phyloP scores from a whole-genome alignment of 2,797 vertebrate genomes.

The Channa striata region DNA sequence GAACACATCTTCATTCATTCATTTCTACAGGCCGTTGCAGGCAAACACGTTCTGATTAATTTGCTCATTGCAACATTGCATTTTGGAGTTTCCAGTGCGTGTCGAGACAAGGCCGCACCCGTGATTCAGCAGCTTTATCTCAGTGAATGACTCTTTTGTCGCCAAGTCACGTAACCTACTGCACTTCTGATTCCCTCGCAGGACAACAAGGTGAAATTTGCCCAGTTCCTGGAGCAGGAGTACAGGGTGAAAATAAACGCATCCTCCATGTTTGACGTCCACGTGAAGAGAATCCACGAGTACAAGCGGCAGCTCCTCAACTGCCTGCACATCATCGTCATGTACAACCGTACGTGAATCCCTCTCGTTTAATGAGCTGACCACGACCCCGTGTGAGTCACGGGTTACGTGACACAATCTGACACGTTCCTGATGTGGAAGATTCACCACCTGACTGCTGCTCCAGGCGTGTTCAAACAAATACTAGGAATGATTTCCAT shows the following conservation, averaged over 20 bases:
- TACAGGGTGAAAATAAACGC: slow-evolving; percentile 93
- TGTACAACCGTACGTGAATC: slow-evolving; percentile 95
- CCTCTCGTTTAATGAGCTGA: background rate
- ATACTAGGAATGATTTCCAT: slow-evolving; percentile 8
- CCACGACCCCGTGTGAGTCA: background rate
- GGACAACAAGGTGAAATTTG: slow-evolving; percentile 97
- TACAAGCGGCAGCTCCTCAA: slow-evolving; percentile 98
- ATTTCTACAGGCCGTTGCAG: background rate
- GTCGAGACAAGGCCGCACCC: slow-evolving; percentile 5
- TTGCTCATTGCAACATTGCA: background rate
- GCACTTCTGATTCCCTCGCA: slow-evolving; percentile 57
- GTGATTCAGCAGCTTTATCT: slow-evolving; percentile 21
- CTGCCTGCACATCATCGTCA: slow-evolving; percentile 93
- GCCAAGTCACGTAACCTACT: background rate
- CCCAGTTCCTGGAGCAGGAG: slow-evolving; percentile 90
- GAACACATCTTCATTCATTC: background rate
- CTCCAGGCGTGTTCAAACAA: slow-evolving; percentile 36
- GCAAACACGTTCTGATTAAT: background rate
- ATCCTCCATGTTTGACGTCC: slow-evolving; percentile 96
- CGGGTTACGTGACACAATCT: slow-evolving; percentile 8
- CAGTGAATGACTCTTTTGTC: background rate
- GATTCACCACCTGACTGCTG: slow-evolving; percentile 2
- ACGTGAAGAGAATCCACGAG: slow-evolving; percentile 97
- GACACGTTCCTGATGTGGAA: slow-evolving; percentile 16
- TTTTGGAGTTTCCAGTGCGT: background rate